Conservation (phyloP, 2,888 invertebrate species). For the Herminia tarsipennalis region DNA sequence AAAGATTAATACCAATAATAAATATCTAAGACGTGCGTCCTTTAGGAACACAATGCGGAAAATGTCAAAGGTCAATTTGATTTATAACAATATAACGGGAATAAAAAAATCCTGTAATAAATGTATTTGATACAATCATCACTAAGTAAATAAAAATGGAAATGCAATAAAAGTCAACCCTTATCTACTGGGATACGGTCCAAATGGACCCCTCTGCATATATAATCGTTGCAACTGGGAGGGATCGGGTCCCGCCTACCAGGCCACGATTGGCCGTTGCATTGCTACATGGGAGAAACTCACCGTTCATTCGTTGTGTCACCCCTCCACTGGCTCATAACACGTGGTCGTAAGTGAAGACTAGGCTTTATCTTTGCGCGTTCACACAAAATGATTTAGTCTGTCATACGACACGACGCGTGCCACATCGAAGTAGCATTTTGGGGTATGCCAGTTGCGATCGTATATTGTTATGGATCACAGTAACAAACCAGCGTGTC, state of each 20-base stretch:
- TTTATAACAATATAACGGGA: background rate
- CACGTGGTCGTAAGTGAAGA: slow-evolving; percentile 64
- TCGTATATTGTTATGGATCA: slow-evolving; percentile 73
- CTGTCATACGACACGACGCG: slow-evolving; percentile 78
- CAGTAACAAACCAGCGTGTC: slow-evolving; percentile 71
- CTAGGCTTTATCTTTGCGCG: slow-evolving; percentile 79
- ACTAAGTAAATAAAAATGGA: slow-evolving; percentile 33
- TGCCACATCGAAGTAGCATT: slow-evolving; percentile 68
- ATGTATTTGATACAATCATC: slow-evolving; percentile 9
- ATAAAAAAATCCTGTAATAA: background rate
- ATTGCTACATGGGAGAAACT: slow-evolving; percentile 55
- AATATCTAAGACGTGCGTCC: background rate
- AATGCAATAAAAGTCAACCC: slow-evolving; percentile 59
- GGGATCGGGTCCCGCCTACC: slow-evolving; percentile 63
- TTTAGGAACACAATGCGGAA: background rate
- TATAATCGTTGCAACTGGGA: slow-evolving; percentile 66
- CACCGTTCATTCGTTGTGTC: slow-evolving; percentile 63
- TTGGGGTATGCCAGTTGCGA: slow-evolving; percentile 75
- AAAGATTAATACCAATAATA: background rate
- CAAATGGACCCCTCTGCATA: slow-evolving; percentile 56
- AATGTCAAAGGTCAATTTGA: slow-evolving; percentile 1
- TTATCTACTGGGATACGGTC: slow-evolving; percentile 51
- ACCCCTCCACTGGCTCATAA: slow-evolving; percentile 64
- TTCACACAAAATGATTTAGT: slow-evolving; percentile 79
- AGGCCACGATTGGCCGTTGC: slow-evolving; percentile 63